phyloP scores from a whole-genome alignment of 2,113 vertebrate species.

The Campylorhamphus procurvoides region DNA sequence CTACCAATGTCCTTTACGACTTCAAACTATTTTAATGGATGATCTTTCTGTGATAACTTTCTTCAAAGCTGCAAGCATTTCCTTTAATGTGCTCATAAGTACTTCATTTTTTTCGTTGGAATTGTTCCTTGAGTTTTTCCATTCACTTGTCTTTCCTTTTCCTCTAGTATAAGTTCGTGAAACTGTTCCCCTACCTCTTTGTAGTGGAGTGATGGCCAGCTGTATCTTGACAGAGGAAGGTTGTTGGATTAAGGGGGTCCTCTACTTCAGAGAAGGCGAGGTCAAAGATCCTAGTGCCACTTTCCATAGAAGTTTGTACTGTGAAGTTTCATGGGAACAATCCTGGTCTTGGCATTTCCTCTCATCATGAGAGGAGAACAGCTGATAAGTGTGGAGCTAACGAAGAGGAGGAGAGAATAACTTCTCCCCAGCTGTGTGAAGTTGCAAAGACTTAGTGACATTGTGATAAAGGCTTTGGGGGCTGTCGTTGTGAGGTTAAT shows the following conservation, averaged over 20 bases:
- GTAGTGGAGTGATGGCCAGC: neutral
- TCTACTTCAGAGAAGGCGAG: neutral
- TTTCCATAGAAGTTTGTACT: neutral
- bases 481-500: neutral
- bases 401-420: neutral
- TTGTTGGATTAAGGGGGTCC: neutral
- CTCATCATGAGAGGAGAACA: neutral
- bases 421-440: neutral
- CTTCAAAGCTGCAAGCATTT: neutral
- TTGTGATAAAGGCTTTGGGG: neutral
- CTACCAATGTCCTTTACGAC: neutral
- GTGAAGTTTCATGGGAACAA: neutral
- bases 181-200: neutral
- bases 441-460: neutral
- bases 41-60: neutral
- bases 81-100: neutral
- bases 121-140: neutral
- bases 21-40: neutral
- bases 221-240: neutral
- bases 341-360: neutral
- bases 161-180: neutral
- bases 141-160: neutral
- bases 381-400: neutral
- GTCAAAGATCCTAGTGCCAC: neutral
- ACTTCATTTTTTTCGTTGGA: neutral